Evolutionary conservation across 2,113 vertebrate genomes (phyloP), one percentile per base, ranked within the genome.

Genomic region (Sinocyclocheilus grahami): DNA sequence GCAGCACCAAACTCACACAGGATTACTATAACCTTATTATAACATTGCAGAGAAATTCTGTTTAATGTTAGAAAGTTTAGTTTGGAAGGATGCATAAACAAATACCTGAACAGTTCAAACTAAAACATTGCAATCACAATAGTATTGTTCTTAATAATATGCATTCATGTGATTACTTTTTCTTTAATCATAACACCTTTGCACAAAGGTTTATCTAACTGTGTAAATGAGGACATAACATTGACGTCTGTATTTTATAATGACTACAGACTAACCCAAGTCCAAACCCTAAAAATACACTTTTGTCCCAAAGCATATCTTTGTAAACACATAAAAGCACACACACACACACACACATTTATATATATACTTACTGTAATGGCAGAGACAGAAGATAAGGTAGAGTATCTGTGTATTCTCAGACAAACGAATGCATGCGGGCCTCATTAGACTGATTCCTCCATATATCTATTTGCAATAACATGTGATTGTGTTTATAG

Each of bases 391-490:
- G 78, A 65, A 65, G 60, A 81, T 48, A 0, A 81, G n/a, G 60
- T 2, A 16, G 0, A 81, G 78, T 65, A 46, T 81, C 1, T 65
- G 58, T 65, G 78, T 42, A 39, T 65, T 63, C 37, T 81, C 60
- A 39, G 46, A 18, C 13, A 55, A 30, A 33, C 20, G 1, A 2
- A 65, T 81, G 60, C 78, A 81, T 46, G 39, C 37, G 18, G 78
- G 0, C 60, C n/a, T 65, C 78, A 81, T 81, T 81, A 81, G 78
- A 27, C 58, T 39, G 27, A 9, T 14, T 80, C 55, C 33, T 80
- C 78, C 78, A 80, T 80, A 37, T 14, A 42, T 42, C n/a, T 24
- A 42, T 18, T 62, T 18, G 0, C 55, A 42, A 6, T 39, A 62
- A 80, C 78, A 42, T 62, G 55, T 62, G 78, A 24, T 4, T 14